Evolutionary conservation across 2,888 invertebrate species (phyloP).

Genomic region (Encarsia formosa): DNA sequence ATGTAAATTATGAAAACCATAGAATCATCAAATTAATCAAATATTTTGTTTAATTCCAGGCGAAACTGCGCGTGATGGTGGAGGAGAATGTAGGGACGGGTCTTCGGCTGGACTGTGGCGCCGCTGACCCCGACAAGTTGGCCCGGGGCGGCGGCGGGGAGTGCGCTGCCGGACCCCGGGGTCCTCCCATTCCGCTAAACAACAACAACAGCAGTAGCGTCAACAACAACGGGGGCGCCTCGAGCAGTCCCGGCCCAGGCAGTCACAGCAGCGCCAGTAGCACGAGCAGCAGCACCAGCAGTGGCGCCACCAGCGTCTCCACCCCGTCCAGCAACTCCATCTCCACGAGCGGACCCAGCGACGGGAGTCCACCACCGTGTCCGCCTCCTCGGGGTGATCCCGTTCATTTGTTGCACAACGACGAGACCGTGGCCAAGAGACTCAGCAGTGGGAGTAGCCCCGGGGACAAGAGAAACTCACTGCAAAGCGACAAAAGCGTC

Average conservation of each 20-base stretch:
- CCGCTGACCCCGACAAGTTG: slow-evolving; percentile 60
- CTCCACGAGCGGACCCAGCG: slow-evolving; percentile 40
- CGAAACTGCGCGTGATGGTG: slow-evolving; percentile 83
- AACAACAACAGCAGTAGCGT: slow-evolving; percentile 35
- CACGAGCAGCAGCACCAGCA: slow-evolving; percentile 32
- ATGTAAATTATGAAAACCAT: no score
- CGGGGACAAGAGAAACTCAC: slow-evolving; percentile 46
- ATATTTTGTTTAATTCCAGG: no score
- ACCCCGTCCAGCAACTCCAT: slow-evolving; percentile 33
- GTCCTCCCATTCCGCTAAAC: slow-evolving; percentile 30
- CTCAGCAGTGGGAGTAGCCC: slow-evolving; percentile 47
- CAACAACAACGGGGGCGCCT: slow-evolving; percentile 41
- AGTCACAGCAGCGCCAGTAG: slow-evolving; percentile 37
- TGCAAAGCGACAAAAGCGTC: slow-evolving; percentile 51
- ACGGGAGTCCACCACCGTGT: slow-evolving; percentile 12
- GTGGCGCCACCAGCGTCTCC: slow-evolving; percentile 31
- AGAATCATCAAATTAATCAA: no score
- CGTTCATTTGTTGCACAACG: slow-evolving; percentile 27
- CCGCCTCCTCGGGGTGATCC: slow-evolving; percentile 1
- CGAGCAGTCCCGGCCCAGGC: slow-evolving; percentile 36
- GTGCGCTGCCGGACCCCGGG: slow-evolving; percentile 43
- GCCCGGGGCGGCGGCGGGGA: slow-evolving; percentile 56
- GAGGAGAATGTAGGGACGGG: slow-evolving; percentile 69
- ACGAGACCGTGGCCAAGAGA: slow-evolving; percentile 38
- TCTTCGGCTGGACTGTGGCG: slow-evolving; percentile 54